Evolutionary conservation across 2,797 vertebrate genomes (phyloP), one percentile per base, ranked within the genome.

Genomic region (Xenops minutus): DNA sequence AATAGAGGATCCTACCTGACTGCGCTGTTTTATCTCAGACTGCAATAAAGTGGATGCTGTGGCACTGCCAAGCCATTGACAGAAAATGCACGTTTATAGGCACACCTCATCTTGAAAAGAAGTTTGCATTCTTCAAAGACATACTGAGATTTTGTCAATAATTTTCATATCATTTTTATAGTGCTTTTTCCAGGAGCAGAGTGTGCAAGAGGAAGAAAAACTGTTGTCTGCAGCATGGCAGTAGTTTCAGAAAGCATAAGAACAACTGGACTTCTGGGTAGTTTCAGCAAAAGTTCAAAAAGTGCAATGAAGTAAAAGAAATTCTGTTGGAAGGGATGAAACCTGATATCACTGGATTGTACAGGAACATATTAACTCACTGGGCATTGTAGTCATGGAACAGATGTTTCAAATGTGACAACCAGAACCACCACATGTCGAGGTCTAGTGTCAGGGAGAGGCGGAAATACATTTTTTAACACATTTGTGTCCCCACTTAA

Each of bases 351-450:
- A 3, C 34, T 67, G 46, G 20, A 19, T n/a, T 51, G 24, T 10
- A 22, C 0, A 7, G 30, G 23, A 75, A 29, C 0, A 1, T 37
- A 12, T 12, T 79, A n/a, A 18, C 34, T 79, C 9, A 18, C 13
- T 37, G 41, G 4, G 1, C 23, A 63, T 2, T 11, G 15, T 10
- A 85, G 49, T 23, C 26, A 21, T 9, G 29, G 46, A 77, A 56
- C 12, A 32, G 34, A 30, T 0, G 0, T 56, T 78, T 56, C 48
- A 32, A 54, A 32, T 5, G 1, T 20, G 37, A 49, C 43, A 48
- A 48, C 5, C 20, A 66, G 66, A 81, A 27, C 4, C 11, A 36
- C 9, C 27, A 56, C 19, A 56, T 36, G 15, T 14, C 3, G 18
- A 3, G 8, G 8, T 37, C 54, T 16, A 55, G 12, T 18, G 10